Conservation (phyloP, 2,113 vertebrate species). For the Mesitornis unicolor region DNA sequence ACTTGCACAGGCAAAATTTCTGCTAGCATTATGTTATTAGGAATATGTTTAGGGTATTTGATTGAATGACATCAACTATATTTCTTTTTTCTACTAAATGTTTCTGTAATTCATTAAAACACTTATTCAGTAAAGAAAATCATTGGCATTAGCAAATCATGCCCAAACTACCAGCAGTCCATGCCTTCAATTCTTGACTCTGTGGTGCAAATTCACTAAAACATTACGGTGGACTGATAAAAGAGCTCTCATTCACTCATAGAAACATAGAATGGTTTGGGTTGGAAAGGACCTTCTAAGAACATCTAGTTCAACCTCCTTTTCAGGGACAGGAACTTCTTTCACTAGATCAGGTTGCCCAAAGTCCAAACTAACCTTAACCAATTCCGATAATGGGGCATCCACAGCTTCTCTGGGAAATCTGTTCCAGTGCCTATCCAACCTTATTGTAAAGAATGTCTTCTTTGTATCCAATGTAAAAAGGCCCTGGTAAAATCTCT, state of each 20-base stretch:
- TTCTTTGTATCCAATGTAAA: not conserved
- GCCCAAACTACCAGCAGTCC: not conserved
- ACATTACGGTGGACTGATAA: not conserved
- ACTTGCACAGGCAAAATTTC: not conserved
- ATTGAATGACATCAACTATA: not conserved
- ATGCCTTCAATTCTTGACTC: not conserved
- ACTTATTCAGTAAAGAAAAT: not conserved
- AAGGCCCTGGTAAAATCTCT: not conserved
- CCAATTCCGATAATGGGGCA: not conserved
- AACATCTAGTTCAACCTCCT: not conserved
- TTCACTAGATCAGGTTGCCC: not conserved
- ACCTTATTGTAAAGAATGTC: not conserved
- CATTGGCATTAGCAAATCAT: not conserved
- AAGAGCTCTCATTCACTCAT: not conserved
- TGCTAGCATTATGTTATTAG: not conserved
- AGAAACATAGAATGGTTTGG: not conserved
- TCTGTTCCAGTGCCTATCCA: not conserved
- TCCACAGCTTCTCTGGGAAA: not conserved
- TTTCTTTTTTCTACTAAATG: not conserved
- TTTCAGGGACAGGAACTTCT: not conserved
- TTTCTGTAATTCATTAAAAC: not conserved
- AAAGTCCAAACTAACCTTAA: not conserved
- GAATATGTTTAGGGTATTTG: not conserved
- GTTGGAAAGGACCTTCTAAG: not conserved
- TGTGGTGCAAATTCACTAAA: not conserved